Percentiles rank a stretch among this genome's conserved stretches.
These are phyloP conservation scores for Melolontha melolontha DNA, from an alignment of 2,888 invertebrate genomes.

Conservation along the genomic window DNA sequence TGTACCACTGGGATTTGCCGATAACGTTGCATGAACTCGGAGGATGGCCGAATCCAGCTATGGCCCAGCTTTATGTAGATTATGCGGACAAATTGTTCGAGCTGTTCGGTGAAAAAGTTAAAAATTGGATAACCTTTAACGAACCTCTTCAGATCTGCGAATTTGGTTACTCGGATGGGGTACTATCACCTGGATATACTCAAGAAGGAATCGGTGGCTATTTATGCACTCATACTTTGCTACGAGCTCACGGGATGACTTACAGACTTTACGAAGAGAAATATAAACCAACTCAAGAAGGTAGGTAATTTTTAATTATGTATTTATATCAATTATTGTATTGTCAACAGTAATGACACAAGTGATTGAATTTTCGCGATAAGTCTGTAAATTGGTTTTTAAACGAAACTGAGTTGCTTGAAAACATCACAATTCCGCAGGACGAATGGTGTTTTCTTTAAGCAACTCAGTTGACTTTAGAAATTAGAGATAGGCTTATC, in stretches of 20 bases:
- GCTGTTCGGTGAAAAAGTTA: conserved; percentile 61
- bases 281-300: conserved; percentile 61
- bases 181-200: conserved; percentile 65
- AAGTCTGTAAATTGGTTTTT: no score
- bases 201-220: conserved; percentile 72
- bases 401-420: no score
- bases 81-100: conserved; percentile 69
- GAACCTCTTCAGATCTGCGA: conserved; percentile 61
- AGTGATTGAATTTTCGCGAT: no score
- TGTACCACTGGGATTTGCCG: conserved; percentile 78
- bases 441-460: no score
- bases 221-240: conserved; percentile 72
- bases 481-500: no score
- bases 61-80: conserved; percentile 72
- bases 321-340: no score
- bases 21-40: conserved; percentile 71
- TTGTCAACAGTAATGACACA: no score
- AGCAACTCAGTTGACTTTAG: no score
- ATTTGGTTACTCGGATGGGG: conserved; percentile 58
- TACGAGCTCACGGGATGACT: conserved; percentile 74
- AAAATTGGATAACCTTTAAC: conserved; percentile 70
- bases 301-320: conserved; percentile 46
- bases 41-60: conserved; percentile 71
- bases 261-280: conserved; percentile 70
- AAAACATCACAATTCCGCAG: no score